Percentiles rank a stretch among this genome's conserved stretches.
Conservation (phyloP, 2,797 vertebrate genomes). For the Thripadectes ignobilis region DNA sequence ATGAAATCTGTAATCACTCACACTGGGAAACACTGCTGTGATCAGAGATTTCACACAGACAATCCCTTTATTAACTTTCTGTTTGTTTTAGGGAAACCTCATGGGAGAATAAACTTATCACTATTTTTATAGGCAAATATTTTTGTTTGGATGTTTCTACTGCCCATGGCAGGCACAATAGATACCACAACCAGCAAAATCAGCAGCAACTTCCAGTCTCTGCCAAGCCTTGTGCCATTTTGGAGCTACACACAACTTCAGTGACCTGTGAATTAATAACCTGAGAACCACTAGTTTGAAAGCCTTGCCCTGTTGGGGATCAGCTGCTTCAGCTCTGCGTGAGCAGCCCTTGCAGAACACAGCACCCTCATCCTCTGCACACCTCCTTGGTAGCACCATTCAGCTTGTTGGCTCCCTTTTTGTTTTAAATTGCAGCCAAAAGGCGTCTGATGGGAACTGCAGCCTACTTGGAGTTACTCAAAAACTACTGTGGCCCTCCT, state of each 20-base stretch:
- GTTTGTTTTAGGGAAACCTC: background rate
- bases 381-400: rapidly evolving
- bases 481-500: background rate
- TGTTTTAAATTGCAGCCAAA: background rate
- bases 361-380: background rate
- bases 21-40: background rate
- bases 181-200: background rate
- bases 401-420: background rate
- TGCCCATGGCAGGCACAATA: background rate
- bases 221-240: background rate
- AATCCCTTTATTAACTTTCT: background rate
- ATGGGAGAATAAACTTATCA: background rate
- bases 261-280: background rate
- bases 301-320: background rate
- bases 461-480: background rate
- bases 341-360: background rate
- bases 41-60: background rate
- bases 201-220: background rate
- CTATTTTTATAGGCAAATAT: background rate
- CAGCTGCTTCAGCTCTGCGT: background rate
- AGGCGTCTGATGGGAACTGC: background rate
- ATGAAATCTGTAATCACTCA: background rate
- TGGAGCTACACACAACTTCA: background rate
- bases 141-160: background rate
- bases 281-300: background rate